These are phyloP conservation scores for Amblyjoppa fuscipennis DNA, from an alignment of 2,888 invertebrate genomes.

Conservation along the genomic window DNA sequence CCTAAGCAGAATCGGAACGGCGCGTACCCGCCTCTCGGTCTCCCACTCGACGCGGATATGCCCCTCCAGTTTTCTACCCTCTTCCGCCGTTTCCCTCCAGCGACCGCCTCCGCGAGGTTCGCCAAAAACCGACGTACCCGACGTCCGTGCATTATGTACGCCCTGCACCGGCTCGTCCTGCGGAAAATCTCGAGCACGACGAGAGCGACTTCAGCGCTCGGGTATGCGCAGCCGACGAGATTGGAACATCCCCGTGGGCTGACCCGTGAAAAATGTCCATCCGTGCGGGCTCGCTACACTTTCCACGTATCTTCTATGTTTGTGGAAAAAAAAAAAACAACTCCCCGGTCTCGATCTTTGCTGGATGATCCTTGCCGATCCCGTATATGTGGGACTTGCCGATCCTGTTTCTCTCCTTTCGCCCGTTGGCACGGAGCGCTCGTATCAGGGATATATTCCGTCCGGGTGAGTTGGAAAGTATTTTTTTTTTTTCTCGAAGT, in stretches of 20 bases:
- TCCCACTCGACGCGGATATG: conserved; percentile 64
- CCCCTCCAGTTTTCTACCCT: conserved; percentile 44
- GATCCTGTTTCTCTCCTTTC: conserved; percentile 28
- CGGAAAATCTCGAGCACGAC: background rate
- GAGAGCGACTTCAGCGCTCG: conserved; percentile 6
- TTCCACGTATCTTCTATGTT: too few relatives aligned
- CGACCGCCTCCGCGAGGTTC: conserved; percentile 18
- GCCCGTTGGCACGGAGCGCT: conserved; percentile 18
- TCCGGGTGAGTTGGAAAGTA: conserved; percentile 63
- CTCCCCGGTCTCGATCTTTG: too few relatives aligned
- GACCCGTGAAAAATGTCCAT: background rate
- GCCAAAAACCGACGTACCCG: background rate
- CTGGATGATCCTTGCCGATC: too few relatives aligned
- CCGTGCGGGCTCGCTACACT: too few relatives aligned
- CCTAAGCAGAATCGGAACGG: conserved; percentile 54
- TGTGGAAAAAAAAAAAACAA: too few relatives aligned
- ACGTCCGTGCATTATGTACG: background rate
- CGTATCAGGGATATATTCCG: conserved; percentile 55
- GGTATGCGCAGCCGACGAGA: background rate
- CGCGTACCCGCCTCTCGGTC: conserved; percentile 66
- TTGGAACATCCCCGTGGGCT: background rate
- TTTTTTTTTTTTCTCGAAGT: conserved; percentile 43
- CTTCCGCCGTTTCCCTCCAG: conserved; percentile 16
- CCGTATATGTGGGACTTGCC: too few relatives aligned
- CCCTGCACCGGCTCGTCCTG: background rate